These are phyloP conservation scores for Philopotamus ludificatus DNA, from an alignment of 1,140 invertebrate genomes.

Conservation along the genomic window DNA sequence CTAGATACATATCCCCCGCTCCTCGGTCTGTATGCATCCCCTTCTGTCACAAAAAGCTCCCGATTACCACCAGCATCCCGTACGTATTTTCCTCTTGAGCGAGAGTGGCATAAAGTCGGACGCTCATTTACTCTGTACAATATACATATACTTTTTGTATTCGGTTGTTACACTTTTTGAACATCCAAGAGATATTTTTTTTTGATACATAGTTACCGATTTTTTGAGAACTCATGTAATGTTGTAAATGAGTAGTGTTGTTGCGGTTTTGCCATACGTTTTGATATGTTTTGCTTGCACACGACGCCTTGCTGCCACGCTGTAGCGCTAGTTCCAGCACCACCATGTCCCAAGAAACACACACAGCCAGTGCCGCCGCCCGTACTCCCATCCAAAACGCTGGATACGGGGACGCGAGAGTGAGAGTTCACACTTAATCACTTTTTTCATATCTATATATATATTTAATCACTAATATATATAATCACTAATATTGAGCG, in stretches of 20 bases:
- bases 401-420: slow-evolving; percentile 22
- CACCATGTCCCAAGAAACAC: slow-evolving; percentile 53
- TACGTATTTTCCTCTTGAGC: slow-evolving; percentile 42
- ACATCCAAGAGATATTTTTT: slow-evolving; percentile 17
- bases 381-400: slow-evolving; percentile 41
- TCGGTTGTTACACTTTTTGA: slow-evolving; percentile 14
- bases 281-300: slow-evolving; percentile 56
- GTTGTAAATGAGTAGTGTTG: slow-evolving; percentile 59
- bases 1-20: slow-evolving; percentile 54
- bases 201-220: slow-evolving; percentile 47
- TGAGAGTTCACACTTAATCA: slow-evolving; percentile 16
- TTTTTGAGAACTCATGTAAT: slow-evolving; percentile 56
- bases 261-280: slow-evolving; percentile 45
- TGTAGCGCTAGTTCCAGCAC: slow-evolving; percentile 58
- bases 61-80: background rate
- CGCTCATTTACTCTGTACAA: slow-evolving; percentile 45
- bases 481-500: slow-evolving; percentile 12
- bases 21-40: slow-evolving; percentile 52
- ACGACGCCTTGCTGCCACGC: slow-evolving; percentile 59
- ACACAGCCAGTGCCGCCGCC: slow-evolving; percentile 54
- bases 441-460: no score
- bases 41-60: slow-evolving; percentile 40
- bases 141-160: slow-evolving; percentile 6
- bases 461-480: background rate
- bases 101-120: slow-evolving; percentile 55